These are phyloP conservation scores for Xyrauchen texanus DNA, from an alignment of 2,113 vertebrate species.

Conservation along the genomic window DNA sequence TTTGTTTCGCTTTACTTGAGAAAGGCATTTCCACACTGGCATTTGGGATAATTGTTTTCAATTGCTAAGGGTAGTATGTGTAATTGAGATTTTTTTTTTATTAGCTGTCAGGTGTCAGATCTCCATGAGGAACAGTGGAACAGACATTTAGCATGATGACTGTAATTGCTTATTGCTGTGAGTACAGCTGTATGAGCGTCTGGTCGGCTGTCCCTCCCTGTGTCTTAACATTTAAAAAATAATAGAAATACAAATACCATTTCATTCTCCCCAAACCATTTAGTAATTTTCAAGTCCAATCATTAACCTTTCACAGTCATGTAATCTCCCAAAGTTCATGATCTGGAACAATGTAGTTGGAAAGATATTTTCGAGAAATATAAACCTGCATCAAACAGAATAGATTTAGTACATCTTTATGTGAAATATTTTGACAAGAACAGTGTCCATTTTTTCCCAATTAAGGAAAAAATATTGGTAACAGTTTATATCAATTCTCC, in stretches of 20 bases:
- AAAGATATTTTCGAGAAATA: not conserved
- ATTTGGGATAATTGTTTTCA: too few species aligned
- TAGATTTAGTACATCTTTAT: not conserved
- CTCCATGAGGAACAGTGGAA: not conserved
- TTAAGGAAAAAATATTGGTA: too few species aligned
- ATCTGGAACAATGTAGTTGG: not conserved
- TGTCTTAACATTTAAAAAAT: not conserved
- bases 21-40: too few species aligned
- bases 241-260: not conserved
- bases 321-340: not conserved
- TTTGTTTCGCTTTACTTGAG: too few species aligned
- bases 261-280: slow-evolving; percentile 9
- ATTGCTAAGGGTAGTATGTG: too few species aligned
- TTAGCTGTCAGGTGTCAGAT: too few species aligned
- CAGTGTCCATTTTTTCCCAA: too few species aligned
- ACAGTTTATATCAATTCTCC: too few species aligned
- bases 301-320: slow-evolving; percentile 40
- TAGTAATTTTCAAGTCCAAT: slow-evolving; percentile 39
- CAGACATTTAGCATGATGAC: not conserved
- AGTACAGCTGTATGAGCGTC: not conserved
- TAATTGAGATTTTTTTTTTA: too few species aligned
- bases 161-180: not conserved
- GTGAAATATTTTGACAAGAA: not conserved
- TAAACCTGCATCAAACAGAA: not conserved
- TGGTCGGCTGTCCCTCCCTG: not conserved